phyloP scores from a whole-genome alignment of 2,888 invertebrate genomes.

The Cerceris rybyensis region DNA sequence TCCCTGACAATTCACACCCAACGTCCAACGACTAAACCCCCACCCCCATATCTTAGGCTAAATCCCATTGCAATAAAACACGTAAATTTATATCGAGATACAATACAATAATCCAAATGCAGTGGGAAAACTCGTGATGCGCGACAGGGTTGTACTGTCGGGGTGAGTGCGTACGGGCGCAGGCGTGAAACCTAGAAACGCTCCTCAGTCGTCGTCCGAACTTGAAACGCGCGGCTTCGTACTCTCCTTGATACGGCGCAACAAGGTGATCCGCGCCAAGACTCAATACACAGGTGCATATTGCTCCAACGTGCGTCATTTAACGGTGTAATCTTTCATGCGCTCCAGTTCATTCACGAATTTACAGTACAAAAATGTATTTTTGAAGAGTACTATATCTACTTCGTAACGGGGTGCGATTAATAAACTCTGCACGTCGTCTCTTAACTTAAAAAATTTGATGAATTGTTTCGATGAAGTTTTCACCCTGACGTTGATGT shows the following conservation, averaged over 20 bases:
- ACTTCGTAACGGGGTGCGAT: too few relatives aligned
- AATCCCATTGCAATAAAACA: neutral
- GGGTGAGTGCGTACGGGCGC: constrained; percentile 56
- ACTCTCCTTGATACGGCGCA: constrained; percentile 21
- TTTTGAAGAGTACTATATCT: too few relatives aligned
- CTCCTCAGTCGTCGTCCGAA: constrained; percentile 70
- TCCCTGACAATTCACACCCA: too few relatives aligned
- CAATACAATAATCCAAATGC: constrained; percentile 21
- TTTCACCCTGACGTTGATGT: too few relatives aligned
- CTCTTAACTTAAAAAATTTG: too few relatives aligned
- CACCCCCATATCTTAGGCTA: too few relatives aligned
- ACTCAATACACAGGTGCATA: constrained; percentile 26
- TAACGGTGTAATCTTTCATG: neutral
- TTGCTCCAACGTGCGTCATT: neutral
- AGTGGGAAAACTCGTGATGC: constrained; percentile 40
- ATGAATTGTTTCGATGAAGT: too few relatives aligned
- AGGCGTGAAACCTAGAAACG: constrained; percentile 68
- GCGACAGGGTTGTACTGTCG: constrained; percentile 41
- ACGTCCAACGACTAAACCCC: too few relatives aligned
- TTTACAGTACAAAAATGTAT: neutral
- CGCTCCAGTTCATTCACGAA: neutral
- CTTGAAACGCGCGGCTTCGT: constrained; percentile 69
- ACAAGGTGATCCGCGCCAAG: constrained; percentile 46
- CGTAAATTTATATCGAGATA: neutral
- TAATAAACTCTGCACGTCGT: too few relatives aligned